These are phyloP conservation scores for Hycleus phaleratus DNA, from an alignment of 1,140 invertebrate species.

Conservation along the genomic window DNA sequence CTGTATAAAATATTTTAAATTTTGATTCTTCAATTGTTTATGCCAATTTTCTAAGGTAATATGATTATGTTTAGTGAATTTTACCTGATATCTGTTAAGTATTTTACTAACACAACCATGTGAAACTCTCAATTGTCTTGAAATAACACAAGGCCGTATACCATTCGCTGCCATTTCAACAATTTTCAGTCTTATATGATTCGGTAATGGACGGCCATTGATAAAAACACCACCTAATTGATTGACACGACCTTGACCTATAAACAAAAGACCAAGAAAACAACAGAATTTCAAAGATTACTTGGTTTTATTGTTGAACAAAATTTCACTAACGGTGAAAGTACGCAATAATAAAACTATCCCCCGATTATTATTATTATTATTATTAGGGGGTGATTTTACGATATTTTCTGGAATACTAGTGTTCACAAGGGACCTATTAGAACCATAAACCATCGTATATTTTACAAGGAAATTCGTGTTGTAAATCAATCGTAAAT, in stretches of 20 bases:
- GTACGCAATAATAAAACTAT: not conserved
- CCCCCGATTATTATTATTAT: not conserved
- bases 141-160: slow-evolving; percentile 73
- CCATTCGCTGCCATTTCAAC: slow-evolving; percentile 76
- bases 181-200: slow-evolving; percentile 70
- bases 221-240: slow-evolving; percentile 82
- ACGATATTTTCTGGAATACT: too few relatives aligned
- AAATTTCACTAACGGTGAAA: too few relatives aligned
- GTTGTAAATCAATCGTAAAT: not conserved
- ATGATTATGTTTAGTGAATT: too few relatives aligned
- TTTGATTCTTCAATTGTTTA: too few relatives aligned
- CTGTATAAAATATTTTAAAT: too few relatives aligned
- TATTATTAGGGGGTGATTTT: not conserved
- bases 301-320: not conserved
- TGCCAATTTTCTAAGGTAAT: too few relatives aligned
- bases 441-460: not conserved
- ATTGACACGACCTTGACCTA: slow-evolving; percentile 73
- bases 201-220: slow-evolving; percentile 72
- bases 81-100: slow-evolving; percentile 63
- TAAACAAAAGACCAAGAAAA: slow-evolving; percentile 3
- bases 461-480: not conserved
- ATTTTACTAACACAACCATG: slow-evolving; percentile 82
- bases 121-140: slow-evolving; percentile 68
- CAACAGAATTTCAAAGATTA: slow-evolving; percentile 3
- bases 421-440: too few relatives aligned